Base-by-base conservation (phyloP, 2,888 invertebrate genomes). In the Lasioglossum zephyrum region DNA sequence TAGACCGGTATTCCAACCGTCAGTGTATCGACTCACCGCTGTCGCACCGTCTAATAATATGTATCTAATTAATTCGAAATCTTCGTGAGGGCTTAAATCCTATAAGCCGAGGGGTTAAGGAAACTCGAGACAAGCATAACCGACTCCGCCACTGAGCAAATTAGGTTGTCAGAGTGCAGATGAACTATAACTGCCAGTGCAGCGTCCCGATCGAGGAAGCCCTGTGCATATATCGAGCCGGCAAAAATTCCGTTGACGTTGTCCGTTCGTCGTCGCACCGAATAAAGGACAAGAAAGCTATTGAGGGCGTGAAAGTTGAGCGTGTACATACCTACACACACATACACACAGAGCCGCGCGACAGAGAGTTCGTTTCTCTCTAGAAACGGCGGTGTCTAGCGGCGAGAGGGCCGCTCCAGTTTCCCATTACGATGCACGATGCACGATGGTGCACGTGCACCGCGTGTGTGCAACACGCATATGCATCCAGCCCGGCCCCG, bases 401-500 rank as follows among this genome's bases (percentile, higher is more conserved):
- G 53, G 82, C 79, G 69, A 79, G 47, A 79, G 74, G 39, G 63
- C 47, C 79, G 86, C 74, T 85, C 85, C 41, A 86, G 82, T 86
- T 86, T 86, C 77, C 85, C 82, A 79, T 82, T 79, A 79, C 86
- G 77, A 82, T 85, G 31, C 66, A 76, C 13, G 60, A 4, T 60
- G 57, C 49, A 53, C 53, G 53, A 18, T 18, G 49, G 18, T 85
- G 31, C 66, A 73, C 26, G 60, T 26, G 60, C 53, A n/a, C 53
- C 8, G 49, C 49, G 53, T n/a, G 53, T 53, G n/a, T 53, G 53
- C 53, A 53, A 9, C 63, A 63, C 63, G 31, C 60, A n/a, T 77
- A 79, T 73, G 77, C 73, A 79, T 77, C 85, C 74, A 82, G 79
- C 76, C 53, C 39, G 31, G 13, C 6, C 63, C 31, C 53, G 53